Evolutionary conservation across 2,888 invertebrate genomes (phyloP).

Genomic region (Fragum sueziense): DNA sequence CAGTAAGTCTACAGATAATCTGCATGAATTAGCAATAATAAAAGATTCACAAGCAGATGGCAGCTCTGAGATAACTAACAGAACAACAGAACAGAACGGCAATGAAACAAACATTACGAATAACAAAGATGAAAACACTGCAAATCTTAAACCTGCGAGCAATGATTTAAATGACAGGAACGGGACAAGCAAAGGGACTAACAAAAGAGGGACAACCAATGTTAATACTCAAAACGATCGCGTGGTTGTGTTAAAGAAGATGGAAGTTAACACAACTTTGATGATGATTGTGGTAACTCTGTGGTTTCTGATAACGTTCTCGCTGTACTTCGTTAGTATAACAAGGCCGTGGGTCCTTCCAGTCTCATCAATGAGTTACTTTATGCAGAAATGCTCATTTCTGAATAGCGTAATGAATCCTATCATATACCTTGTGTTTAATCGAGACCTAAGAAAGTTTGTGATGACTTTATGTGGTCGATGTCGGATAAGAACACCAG

Average conservation of each 20-base stretch:
- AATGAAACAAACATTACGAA: too few species aligned
- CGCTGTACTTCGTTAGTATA: not conserved
- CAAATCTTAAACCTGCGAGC: too few species aligned
- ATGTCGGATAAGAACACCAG: not conserved
- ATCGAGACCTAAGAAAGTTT: not conserved
- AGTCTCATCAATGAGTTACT: not conserved
- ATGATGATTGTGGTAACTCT: slow-evolving; percentile 8
- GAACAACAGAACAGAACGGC: too few species aligned
- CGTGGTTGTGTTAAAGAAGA: not conserved
- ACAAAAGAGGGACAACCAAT: too few species aligned
- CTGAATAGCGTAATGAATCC: slow-evolving; percentile 8
- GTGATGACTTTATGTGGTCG: not conserved
- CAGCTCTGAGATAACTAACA: too few species aligned
- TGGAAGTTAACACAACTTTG: not conserved
- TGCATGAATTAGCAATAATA: too few species aligned
- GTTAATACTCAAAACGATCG: not conserved
- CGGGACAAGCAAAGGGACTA: too few species aligned
- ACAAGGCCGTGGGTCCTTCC: not conserved
- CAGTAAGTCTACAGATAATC: too few species aligned
- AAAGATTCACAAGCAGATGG: too few species aligned
- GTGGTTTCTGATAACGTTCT: not conserved
- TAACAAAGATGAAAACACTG: too few species aligned
- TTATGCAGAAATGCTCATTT: slow-evolving; percentile 10
- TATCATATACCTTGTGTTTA: slow-evolving; percentile 3
- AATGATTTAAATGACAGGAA: too few species aligned